Percentiles rank a stretch among this genome's conserved stretches.
Conservation (phyloP, 2,888 invertebrate genomes). For the Andricus curvator region DNA sequence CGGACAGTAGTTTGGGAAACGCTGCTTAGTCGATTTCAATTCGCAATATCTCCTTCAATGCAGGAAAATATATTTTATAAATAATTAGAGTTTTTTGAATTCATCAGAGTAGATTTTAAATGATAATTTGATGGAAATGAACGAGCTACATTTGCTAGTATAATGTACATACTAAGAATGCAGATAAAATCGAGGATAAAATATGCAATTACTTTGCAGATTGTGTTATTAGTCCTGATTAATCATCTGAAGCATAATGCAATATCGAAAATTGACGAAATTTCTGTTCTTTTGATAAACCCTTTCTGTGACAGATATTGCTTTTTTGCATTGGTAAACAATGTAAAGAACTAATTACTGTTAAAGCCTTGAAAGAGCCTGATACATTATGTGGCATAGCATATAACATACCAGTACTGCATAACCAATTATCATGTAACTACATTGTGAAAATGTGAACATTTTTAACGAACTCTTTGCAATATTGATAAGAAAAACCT, state of each 20-base stretch:
- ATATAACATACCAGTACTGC: background rate
- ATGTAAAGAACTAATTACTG: background rate
- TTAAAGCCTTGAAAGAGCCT: background rate
- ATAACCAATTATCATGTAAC: conserved; percentile 20
- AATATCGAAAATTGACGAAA: background rate
- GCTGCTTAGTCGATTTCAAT: background rate
- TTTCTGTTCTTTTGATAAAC: background rate
- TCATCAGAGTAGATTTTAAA: background rate
- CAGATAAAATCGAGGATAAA: background rate
- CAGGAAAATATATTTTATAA: background rate
- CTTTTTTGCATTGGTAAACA: background rate
- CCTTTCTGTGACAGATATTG: background rate
- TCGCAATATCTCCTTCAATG: conserved; percentile 4
- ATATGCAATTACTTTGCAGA: background rate
- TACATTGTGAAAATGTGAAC: background rate
- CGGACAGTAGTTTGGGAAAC: too few species aligned
- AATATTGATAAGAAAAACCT: background rate
- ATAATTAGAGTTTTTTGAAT: background rate
- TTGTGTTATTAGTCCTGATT: background rate
- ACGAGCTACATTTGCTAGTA: background rate
- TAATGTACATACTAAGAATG: background rate
- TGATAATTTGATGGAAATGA: background rate
- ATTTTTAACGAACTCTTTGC: background rate
- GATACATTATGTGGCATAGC: conserved; percentile 3
- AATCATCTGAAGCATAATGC: background rate